Percentiles rank a stretch among this genome's conserved stretches.
Evolutionary conservation across 1,140 invertebrate genomes (phyloP).

Genomic region (Sarcophaga peregrina): DNA sequence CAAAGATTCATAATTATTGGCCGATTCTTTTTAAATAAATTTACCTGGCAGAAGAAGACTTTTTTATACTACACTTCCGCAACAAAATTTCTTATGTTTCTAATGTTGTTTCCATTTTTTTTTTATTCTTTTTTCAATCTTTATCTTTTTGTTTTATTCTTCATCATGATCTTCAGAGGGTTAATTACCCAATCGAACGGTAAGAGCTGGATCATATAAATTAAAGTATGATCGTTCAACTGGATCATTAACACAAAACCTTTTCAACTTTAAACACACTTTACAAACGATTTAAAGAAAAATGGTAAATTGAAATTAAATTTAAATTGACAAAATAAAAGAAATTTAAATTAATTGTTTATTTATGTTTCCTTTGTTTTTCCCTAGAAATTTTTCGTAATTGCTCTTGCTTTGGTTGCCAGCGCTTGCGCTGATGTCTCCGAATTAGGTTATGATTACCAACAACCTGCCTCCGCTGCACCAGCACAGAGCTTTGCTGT

Average conservation of each 20-base stretch:
- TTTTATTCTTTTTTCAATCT: no score
- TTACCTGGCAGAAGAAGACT: no score
- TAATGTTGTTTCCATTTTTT: no score
- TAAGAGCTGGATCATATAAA: background rate
- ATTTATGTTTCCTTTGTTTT: background rate
- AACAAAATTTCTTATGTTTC: no score
- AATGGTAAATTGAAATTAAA: slow-evolving; percentile 25
- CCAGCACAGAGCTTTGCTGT: slow-evolving; percentile 12
- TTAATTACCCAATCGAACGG: background rate
- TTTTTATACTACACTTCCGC: background rate
- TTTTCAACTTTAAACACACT: slow-evolving; percentile 18
- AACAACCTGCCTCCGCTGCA: slow-evolving; percentile 18
- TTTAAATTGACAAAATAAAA: background rate
- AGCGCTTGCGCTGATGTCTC: slow-evolving; percentile 32
- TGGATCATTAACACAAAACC: slow-evolving; percentile 1
- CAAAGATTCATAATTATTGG: no score
- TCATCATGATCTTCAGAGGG: no score
- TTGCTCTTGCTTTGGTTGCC: slow-evolving; percentile 29
- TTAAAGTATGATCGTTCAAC: slow-evolving; percentile 1
- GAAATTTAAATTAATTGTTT: background rate
- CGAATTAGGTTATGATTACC: slow-evolving; percentile 36
- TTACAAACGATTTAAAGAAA: background rate
- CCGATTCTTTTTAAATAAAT: no score
- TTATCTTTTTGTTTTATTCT: background rate
- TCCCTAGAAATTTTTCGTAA: slow-evolving; percentile 21